Conservation (phyloP, 2,888 invertebrate species). For the Pterostichus niger region DNA sequence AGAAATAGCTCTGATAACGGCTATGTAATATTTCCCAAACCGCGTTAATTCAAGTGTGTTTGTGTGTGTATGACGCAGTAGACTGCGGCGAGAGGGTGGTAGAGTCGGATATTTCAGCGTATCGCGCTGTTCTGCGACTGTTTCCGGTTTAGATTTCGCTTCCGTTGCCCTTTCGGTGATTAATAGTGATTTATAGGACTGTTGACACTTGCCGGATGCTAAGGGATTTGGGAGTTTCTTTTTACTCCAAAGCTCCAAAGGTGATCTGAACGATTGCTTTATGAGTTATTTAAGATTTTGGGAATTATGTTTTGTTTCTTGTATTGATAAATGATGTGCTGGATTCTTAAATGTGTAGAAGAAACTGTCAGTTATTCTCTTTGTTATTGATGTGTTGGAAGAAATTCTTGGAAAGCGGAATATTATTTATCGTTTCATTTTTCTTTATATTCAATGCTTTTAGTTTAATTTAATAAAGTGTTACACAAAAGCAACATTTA, state of each 20-base stretch:
- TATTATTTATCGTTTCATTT: too few relatives aligned
- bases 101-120: background rate
- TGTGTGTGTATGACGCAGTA: background rate
- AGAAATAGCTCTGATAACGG: constrained; percentile 41
- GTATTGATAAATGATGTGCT: constrained; percentile 7
- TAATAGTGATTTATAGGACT: constrained; percentile 50
- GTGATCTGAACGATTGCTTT: background rate
- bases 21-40: constrained; percentile 35
- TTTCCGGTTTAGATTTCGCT: constrained; percentile 20
- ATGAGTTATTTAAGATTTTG: background rate
- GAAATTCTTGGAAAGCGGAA: too few relatives aligned
- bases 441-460: too few relatives aligned
- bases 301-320: background rate
- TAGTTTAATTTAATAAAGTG: too few relatives aligned
- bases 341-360: background rate
- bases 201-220: constrained; percentile 3
- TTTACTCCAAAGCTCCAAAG: background rate
- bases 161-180: constrained; percentile 32
- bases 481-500: too few relatives aligned
- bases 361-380: constrained; percentile 4
- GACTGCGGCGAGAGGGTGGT: background rate
- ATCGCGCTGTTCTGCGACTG: background rate
- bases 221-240: background rate
- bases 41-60: constrained; percentile 9
- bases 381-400: background rate